These are phyloP conservation scores for Hipposideros larvatus DNA, from an alignment of 2,797 vertebrate genomes.

Conservation along the genomic window DNA sequence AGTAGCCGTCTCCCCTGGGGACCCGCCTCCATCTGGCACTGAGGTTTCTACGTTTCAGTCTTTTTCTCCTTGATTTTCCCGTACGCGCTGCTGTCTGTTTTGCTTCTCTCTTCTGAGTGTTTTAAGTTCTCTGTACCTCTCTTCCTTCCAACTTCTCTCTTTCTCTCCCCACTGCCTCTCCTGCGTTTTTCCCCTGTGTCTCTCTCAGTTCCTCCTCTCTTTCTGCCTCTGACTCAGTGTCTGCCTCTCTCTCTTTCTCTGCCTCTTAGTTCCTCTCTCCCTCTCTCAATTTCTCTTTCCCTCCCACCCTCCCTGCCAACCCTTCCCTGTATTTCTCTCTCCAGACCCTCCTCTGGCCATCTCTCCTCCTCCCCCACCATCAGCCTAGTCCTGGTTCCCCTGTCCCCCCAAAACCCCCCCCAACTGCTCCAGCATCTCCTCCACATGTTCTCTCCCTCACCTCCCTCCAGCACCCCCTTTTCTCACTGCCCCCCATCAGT, in stretches of 20 bases:
- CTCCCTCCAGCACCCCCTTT: background rate
- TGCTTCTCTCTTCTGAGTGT: background rate
- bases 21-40: fast-evolving
- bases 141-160: background rate
- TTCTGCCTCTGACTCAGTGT: no score
- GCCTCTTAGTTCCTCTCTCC: background rate
- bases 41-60: background rate
- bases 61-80: background rate
- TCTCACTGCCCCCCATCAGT: constrained; percentile 46
- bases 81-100: background rate
- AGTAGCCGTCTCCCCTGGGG: fast-evolving
- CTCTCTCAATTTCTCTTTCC: background rate
- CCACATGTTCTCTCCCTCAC: background rate
- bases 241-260: background rate
- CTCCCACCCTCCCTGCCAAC: background rate
- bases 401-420: background rate
- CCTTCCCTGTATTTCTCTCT: background rate
- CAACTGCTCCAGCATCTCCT: background rate
- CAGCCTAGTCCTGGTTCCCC: background rate
- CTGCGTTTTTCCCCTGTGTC: background rate
- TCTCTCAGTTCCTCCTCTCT: background rate
- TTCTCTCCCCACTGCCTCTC: background rate
- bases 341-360: background rate
- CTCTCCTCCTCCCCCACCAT: no score
- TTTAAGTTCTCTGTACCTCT: background rate